Percentiles rank a stretch among this genome's conserved stretches.
Evolutionary conservation across 2,888 invertebrate genomes (phyloP).

Genomic region (Tetragonisca angustula): DNA sequence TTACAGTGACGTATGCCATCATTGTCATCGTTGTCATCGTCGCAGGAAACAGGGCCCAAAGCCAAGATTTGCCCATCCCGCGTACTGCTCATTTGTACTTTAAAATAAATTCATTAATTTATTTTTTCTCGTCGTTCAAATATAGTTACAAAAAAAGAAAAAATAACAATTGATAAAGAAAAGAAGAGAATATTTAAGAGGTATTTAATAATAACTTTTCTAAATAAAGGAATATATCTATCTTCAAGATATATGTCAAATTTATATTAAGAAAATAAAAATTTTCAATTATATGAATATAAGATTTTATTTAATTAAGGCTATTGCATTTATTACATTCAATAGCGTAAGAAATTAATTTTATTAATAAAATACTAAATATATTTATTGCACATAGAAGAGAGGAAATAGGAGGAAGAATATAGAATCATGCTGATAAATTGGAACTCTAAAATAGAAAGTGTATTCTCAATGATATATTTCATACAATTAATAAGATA

Average conservation of each 20-base stretch:
- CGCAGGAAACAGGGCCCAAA: constrained; percentile 73
- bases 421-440: background rate
- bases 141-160: too few relatives aligned
- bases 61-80: constrained; percentile 77
- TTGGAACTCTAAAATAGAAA: background rate
- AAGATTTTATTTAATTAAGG: background rate
- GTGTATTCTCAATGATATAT: too few relatives aligned
- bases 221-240: background rate
- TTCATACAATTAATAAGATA: too few relatives aligned
- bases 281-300: background rate
- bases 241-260: background rate
- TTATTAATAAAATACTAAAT: background rate
- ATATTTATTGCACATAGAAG: background rate
- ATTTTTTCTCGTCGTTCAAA: background rate
- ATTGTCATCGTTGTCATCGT: constrained; percentile 77
- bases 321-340: background rate
- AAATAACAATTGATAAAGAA: background rate
- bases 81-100: constrained; percentile 75
- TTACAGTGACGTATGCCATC: constrained; percentile 74
- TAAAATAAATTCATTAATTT: background rate
- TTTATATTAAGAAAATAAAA: background rate
- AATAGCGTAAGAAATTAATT: background rate
- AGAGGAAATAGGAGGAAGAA: background rate
- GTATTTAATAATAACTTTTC: background rate
- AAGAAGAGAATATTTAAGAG: too few relatives aligned